phyloP scores from a whole-genome alignment of 1,140 invertebrate genomes.

The Apolygus lucorum region DNA sequence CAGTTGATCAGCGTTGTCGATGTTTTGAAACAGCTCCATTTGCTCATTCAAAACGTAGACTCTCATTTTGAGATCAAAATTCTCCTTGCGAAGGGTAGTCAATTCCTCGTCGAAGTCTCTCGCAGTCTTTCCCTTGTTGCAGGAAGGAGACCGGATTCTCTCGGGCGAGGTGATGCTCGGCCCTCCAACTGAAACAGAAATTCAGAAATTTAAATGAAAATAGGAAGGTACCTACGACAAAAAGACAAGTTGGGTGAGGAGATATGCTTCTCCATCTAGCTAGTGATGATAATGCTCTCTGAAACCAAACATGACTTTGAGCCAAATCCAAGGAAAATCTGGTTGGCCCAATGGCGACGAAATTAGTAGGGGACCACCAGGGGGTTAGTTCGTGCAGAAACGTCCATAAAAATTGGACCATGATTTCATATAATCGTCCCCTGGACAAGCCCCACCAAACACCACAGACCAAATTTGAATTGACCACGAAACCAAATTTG shows the following conservation, averaged over 20 bases:
- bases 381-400: no score
- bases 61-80: conserved; percentile 81
- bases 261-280: not conserved
- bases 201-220: not conserved
- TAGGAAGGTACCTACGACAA: not conserved
- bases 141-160: conserved; percentile 1
- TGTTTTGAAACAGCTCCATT: conserved; percentile 52
- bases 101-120: conserved; percentile 87
- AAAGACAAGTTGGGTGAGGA: not conserved
- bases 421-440: no score
- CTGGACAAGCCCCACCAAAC: no score
- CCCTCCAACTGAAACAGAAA: not conserved
- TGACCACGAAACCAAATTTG: no score
- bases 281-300: not conserved
- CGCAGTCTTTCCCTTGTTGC: conserved; percentile 47
- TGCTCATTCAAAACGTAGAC: conserved; percentile 86
- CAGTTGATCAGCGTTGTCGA: conserved; percentile 49
- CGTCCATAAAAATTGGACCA: no score
- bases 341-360: no score
- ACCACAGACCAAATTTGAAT: no score
- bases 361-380: no score
- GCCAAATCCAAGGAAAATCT: not conserved
- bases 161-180: conserved; percentile 1
- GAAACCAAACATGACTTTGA: no score
- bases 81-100: conserved; percentile 72